These are phyloP conservation scores for Lithophane socia DNA, from an alignment of 2,888 invertebrate genomes.

Conservation along the genomic window DNA sequence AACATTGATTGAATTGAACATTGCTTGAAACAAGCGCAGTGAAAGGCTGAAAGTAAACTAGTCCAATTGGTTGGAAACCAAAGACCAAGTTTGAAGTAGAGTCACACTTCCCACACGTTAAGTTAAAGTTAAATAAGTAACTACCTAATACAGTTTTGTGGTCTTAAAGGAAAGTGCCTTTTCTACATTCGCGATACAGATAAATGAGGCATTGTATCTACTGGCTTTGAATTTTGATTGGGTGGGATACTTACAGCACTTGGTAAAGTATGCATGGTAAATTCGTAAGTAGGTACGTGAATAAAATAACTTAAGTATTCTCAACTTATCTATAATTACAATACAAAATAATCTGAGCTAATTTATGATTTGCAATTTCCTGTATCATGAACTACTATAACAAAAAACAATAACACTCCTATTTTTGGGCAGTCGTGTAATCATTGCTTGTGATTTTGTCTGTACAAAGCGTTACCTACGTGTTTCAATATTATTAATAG, in stretches of 20 bases:
- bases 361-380: neutral
- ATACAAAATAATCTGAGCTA: neutral
- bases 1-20: conserved; percentile 20
- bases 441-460: neutral
- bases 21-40: conserved; percentile 42
- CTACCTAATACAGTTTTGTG: neutral
- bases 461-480: neutral
- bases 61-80: conserved; percentile 42
- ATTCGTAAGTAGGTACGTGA: neutral
- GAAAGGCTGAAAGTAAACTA: conserved; percentile 57
- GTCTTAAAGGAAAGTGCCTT: conserved; percentile 1
- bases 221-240: conserved; percentile 25
- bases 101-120: conserved; percentile 35
- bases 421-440: neutral
- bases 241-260: neutral
- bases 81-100: neutral
- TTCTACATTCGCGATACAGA: neutral
- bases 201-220: conserved; percentile 20
- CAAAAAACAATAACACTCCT: neutral
- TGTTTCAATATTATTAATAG: neutral
- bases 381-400: neutral
- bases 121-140: conserved; percentile 4
- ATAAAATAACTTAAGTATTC: neutral
- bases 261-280: neutral
- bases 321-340: neutral